These are phyloP conservation scores for Hippasteria phrygiana DNA, from an alignment of 53 echinoderm and acorn worm genomes.

Conservation along the genomic window DNA sequence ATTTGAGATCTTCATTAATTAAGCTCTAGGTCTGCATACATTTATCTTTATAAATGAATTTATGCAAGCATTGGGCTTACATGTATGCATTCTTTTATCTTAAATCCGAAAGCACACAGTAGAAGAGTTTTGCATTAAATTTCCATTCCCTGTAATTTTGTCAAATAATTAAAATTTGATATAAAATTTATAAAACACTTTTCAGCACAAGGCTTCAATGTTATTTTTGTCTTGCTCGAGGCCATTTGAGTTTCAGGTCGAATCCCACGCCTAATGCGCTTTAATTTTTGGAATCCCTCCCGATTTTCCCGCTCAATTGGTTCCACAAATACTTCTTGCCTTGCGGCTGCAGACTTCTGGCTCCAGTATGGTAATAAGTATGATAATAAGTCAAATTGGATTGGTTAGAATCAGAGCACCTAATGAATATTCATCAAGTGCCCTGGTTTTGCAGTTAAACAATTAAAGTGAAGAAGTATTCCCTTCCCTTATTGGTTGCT, in stretches of 20 bases:
- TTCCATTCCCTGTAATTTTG: background rate
- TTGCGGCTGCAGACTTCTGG: constrained; percentile 44
- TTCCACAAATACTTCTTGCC: constrained; percentile 27
- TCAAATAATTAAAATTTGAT: background rate
- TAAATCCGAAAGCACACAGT: too few relatives aligned
- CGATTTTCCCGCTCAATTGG: constrained; percentile 4
- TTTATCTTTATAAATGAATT: too few relatives aligned
- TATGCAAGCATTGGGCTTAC: too few relatives aligned
- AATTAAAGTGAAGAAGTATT: background rate
- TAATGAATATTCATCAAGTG: constrained; percentile 17
- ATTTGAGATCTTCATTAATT: too few relatives aligned
- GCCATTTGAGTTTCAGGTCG: constrained; percentile 10
- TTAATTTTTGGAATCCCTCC: background rate
- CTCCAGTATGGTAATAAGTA: constrained; percentile 26
- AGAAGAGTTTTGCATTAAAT: too few relatives aligned
- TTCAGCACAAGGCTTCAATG: background rate
- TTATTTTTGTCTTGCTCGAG: background rate
- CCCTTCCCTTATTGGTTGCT: background rate
- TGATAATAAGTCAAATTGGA: constrained; percentile 24
- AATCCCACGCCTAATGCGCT: background rate
- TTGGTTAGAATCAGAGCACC: background rate
- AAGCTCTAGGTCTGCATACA: too few relatives aligned
- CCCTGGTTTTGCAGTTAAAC: background rate
- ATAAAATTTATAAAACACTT: background rate
- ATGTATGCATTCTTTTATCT: too few relatives aligned